phyloP scores from a whole-genome alignment of 2,113 vertebrate genomes.

The Meles meles region DNA sequence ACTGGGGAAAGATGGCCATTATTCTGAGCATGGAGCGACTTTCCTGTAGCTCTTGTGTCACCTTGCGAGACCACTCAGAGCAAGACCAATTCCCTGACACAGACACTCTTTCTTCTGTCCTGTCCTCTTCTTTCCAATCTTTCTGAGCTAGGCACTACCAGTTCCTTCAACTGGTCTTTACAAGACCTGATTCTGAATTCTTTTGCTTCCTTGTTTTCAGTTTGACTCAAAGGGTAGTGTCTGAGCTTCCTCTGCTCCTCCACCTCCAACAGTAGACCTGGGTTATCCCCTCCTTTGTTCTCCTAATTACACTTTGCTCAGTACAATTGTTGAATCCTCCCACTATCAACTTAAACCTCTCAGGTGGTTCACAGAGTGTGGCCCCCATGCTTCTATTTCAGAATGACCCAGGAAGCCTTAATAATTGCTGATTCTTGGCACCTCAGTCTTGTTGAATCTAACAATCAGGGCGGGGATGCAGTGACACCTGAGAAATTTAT shows the following conservation, averaged over 20 bases:
- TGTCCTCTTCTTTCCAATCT: not conserved
- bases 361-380: not conserved
- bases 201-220: conserved; percentile 2
- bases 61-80: not conserved
- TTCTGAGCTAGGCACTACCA: not conserved
- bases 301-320: not conserved
- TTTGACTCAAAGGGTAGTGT: not conserved
- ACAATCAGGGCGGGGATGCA: not conserved
- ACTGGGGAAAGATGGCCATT: not conserved
- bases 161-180: not conserved
- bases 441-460: not conserved
- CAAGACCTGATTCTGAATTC: not conserved
- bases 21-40: not conserved
- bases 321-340: not conserved
- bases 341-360: not conserved
- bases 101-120: not conserved
- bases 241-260: not conserved
- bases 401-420: not conserved
- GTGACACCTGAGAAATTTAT: not conserved
- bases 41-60: not conserved
- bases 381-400: not conserved
- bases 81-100: not conserved
- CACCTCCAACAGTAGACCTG: not conserved
- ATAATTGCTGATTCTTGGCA: not conserved
- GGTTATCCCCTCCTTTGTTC: not conserved